Conservation (phyloP, 2,113 vertebrate genomes). For the Pseudorhombus dupliciocellatus region DNA sequence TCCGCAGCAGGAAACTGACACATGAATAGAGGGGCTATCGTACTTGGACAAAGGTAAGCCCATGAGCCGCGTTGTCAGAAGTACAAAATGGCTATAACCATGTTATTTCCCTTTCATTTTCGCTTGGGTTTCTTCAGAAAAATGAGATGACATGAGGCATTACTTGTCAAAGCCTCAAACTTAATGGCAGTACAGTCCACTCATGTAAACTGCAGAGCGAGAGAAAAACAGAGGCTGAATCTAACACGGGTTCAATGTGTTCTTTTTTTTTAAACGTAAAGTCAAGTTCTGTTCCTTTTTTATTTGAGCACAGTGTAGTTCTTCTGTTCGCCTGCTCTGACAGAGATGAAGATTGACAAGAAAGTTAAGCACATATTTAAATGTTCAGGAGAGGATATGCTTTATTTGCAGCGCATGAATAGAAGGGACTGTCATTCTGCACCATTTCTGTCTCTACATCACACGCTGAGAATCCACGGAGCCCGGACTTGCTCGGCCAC, state of each 20-base stretch:
- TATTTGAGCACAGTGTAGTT: neutral
- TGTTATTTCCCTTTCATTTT: neutral
- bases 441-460: constrained; percentile 49
- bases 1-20: neutral
- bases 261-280: neutral
- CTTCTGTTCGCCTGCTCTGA: neutral
- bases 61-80: too few relatives aligned
- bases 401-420: constrained; percentile 36
- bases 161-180: neutral
- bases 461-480: constrained; percentile 68
- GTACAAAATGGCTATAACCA: too few relatives aligned
- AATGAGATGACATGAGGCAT: neutral
- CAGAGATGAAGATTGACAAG: neutral
- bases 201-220: neutral
- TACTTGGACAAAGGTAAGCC: too few relatives aligned
- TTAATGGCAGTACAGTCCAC: neutral
- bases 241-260: neutral
- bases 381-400: neutral
- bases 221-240: neutral
- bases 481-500: constrained; percentile 33
- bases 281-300: neutral
- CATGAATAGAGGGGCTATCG: neutral
- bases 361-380: constrained; percentile 1
- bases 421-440: constrained; percentile 47
- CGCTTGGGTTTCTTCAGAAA: neutral